phyloP scores from a whole-genome alignment of 2,113 vertebrate species.

The Hippopotamus amphibius region DNA sequence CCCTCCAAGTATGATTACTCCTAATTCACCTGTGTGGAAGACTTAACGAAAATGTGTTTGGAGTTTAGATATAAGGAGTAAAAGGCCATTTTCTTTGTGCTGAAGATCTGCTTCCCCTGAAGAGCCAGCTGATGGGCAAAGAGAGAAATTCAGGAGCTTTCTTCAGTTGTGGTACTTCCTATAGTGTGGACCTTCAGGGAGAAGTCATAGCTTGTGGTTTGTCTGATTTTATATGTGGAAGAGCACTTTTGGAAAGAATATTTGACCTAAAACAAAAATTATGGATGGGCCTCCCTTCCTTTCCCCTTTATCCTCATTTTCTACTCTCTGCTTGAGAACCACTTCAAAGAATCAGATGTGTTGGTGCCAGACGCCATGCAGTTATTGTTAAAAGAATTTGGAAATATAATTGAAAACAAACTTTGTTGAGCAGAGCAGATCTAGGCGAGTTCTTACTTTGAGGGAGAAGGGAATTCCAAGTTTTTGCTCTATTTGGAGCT shows the following conservation, averaged over 20 bases:
- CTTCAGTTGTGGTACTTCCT: not conserved
- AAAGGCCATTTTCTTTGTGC: not conserved
- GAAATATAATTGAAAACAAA: slow-evolving; percentile 91
- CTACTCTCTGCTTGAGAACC: slow-evolving; percentile 77
- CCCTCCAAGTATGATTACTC: not conserved
- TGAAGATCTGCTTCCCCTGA: not conserved
- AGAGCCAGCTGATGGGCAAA: not conserved
- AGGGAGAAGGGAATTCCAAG: slow-evolving; percentile 82
- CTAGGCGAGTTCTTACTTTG: slow-evolving; percentile 79
- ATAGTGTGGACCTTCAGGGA: not conserved
- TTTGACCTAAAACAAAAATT: slow-evolving; percentile 64
- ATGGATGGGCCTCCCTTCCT: slow-evolving; percentile 66
- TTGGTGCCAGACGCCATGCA: slow-evolving; percentile 86
- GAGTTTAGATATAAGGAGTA: not conserved
- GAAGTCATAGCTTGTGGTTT: not conserved
- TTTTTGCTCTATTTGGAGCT: slow-evolving; percentile 84
- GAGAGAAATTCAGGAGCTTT: not conserved
- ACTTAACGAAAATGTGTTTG: not conserved
- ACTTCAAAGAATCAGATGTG: slow-evolving; percentile 90
- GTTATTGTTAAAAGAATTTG: slow-evolving; percentile 89
- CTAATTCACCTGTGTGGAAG: not conserved
- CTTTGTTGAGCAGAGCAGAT: slow-evolving; percentile 76
- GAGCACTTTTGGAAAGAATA: slow-evolving; percentile 26
- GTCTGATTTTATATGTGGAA: not conserved
- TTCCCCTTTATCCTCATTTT: slow-evolving; percentile 55